These are phyloP conservation scores for Troglohyphantes excavatus DNA, from an alignment of 2,888 invertebrate genomes.

Conservation along the genomic window DNA sequence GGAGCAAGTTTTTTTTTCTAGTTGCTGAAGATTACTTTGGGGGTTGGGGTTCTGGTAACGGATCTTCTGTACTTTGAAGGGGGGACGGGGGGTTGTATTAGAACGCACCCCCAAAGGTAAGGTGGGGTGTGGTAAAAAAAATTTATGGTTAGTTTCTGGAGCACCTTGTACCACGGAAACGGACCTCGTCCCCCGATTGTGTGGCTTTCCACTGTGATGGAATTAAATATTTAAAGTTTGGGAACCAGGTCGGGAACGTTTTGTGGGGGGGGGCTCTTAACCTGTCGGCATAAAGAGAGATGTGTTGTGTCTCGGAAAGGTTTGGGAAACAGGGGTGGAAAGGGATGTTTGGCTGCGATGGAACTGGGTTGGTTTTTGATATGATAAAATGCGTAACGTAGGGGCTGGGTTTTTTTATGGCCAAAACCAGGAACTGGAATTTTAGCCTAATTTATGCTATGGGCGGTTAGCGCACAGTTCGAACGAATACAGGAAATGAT, in stretches of 20 bases:
- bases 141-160: slow-evolving; percentile 30
- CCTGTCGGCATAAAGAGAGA: slow-evolving; percentile 69
- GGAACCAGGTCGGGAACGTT: slow-evolving; percentile 54
- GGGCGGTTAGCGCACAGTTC: too few species aligned
- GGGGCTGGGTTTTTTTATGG: neutral
- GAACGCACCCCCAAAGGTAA: slow-evolving; percentile 52
- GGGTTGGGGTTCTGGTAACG: slow-evolving; percentile 48
- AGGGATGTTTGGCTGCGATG: slow-evolving; percentile 14
- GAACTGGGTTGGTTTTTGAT: slow-evolving; percentile 52
- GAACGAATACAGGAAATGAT: too few species aligned
- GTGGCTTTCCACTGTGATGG: neutral
- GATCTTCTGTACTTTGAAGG: slow-evolving; percentile 27
- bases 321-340: neutral
- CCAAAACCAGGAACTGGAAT: slow-evolving; percentile 4
- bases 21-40: neutral
- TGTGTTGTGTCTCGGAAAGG: slow-evolving; percentile 36
- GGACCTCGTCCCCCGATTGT: neutral
- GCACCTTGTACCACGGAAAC: slow-evolving; percentile 63
- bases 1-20: slow-evolving; percentile 44
- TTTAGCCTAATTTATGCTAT: neutral
- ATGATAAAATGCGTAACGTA: neutral
- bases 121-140: slow-evolving; percentile 61
- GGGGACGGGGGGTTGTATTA: neutral
- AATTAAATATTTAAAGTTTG: slow-evolving; percentile 76
- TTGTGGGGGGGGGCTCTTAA: slow-evolving; percentile 36